Base-by-base conservation (phyloP, 2,797 vertebrate genomes). In the Liasis olivaceus region DNA sequence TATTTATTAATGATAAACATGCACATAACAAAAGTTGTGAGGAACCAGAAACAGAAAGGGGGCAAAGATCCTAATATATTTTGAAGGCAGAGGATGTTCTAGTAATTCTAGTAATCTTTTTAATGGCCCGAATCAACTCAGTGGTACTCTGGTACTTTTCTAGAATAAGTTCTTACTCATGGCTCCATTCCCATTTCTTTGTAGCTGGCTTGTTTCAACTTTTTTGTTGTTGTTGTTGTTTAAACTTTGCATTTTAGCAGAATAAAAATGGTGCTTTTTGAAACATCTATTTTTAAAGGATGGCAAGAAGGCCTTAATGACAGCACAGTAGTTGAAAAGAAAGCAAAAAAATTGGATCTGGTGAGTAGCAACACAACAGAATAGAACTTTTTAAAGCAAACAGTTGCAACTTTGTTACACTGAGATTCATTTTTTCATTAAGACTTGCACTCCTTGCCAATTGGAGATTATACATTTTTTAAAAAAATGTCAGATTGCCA, bases 401-500 rank as follows among this genome's bases (percentile, higher is more conserved):
- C 90, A 96, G 85, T 64, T 86, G 69, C 93, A 95, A 90, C 54
- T n/a, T 96, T 93, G 93, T 95, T 95, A 94, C 89, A 94, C 94
- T 95, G 95, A 94, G 94, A 93, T 92, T 85, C 90, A n/a, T 96
- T 95, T 96, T 94, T 92, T 96, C 90, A 95, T 97, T 95, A 96
- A 54, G 88, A 93, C 60, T 94, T 63, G 31, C 92, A 63, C 12
- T 95, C 47, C 20, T 95, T 96, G 95, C 95, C 96, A 96, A 91
- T 26, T 94, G 95, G 93, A 95, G 95, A 88, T 93, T 91, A 93
- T 90, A 96, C 95, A 58, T 58, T 59, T 93, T 91, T 91, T 85
- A 81, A 93, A 94, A 95, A 90, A 94, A 96, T 96, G 96, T 94
- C 86, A 22, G 1, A 54, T 93, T 95, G 90, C 95, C 95, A 95